Conservation (phyloP, 2,888 invertebrate genomes). For the Agrotis segetum region DNA sequence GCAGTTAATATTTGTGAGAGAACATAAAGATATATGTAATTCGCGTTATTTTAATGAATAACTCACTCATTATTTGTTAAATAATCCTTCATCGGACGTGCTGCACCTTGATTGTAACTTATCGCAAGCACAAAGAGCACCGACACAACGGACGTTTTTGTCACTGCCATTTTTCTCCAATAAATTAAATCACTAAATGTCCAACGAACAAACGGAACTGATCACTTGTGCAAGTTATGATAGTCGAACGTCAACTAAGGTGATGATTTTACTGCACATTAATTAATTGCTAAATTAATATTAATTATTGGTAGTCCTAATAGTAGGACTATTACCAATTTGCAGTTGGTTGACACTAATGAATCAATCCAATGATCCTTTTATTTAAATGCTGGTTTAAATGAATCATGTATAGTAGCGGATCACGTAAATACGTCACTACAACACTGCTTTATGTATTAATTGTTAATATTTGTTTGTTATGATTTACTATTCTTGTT, state of each 20-base stretch:
- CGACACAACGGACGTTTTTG: conserved; percentile 51
- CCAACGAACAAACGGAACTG: conserved; percentile 46
- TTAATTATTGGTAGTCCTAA: conserved; percentile 68
- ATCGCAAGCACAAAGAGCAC: conserved; percentile 67
- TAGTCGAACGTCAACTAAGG: conserved; percentile 57
- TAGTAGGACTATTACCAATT: conserved; percentile 73
- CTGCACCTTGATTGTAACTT: conserved; percentile 61
- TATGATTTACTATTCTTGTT: conserved; percentile 53
- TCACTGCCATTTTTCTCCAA: conserved; percentile 62
- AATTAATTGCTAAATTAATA: conserved; percentile 58
- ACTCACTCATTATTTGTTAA: conserved; percentile 55
- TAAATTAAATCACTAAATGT: conserved; percentile 45
- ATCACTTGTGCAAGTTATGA: conserved; percentile 62
- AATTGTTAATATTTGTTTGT: conserved; percentile 19
- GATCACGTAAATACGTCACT: conserved; percentile 88
- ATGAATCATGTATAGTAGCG: conserved; percentile 88
- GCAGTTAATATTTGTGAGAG: too few species aligned
- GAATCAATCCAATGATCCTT: conserved; percentile 54
- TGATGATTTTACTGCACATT: conserved; percentile 54
- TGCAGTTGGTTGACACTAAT: conserved; percentile 64
- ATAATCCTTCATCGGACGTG: conserved; percentile 63
- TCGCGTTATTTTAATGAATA: conserved; percentile 8
- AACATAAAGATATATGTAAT: background rate
- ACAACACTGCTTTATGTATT: conserved; percentile 20
- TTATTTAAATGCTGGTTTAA: conserved; percentile 57